Conservation (phyloP, 1,140 invertebrate species). For the Ladona fulva region DNA sequence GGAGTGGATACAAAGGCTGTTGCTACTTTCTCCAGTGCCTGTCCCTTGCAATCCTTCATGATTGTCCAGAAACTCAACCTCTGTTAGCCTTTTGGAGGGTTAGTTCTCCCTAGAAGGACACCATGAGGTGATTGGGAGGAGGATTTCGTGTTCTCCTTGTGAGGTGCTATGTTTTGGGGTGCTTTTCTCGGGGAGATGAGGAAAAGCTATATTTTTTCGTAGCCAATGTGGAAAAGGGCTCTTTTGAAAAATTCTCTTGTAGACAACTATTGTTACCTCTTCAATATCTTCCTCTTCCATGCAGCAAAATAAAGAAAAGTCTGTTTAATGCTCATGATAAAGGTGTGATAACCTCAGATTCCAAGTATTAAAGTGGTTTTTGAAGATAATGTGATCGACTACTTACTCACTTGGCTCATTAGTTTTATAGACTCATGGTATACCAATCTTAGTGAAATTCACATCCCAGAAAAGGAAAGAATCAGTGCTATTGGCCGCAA, state of each 20-base stretch:
- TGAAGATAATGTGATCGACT: not conserved
- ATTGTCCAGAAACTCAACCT: not conserved
- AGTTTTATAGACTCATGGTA: no score
- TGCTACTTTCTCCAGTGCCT: not conserved
- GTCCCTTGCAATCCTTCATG: not conserved
- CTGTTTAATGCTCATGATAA: constrained; percentile 5
- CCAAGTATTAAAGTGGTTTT: not conserved
- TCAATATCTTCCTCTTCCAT: not conserved
- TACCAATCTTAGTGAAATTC: no score
- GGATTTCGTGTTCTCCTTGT: not conserved
- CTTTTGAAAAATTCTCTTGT: not conserved
- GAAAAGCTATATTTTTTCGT: constrained; percentile 7
- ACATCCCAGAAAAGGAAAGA: no score
- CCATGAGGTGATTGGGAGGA: not conserved
- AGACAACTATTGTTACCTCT: not conserved
- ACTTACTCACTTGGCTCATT: no score
- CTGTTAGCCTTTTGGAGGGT: not conserved
- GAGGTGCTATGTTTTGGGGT: constrained; percentile 3
- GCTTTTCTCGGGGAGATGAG: not conserved
- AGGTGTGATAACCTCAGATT: not conserved
- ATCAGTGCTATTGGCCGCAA: no score
- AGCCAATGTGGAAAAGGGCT: not conserved
- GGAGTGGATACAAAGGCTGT: not conserved
- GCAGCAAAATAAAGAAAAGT: not conserved
- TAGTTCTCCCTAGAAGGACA: not conserved